A percentile compares a stretch with the other conserved stretches of the same genome.
Conservation (phyloP, 2,797 vertebrate genomes). For the Fistularia tabacaria region DNA sequence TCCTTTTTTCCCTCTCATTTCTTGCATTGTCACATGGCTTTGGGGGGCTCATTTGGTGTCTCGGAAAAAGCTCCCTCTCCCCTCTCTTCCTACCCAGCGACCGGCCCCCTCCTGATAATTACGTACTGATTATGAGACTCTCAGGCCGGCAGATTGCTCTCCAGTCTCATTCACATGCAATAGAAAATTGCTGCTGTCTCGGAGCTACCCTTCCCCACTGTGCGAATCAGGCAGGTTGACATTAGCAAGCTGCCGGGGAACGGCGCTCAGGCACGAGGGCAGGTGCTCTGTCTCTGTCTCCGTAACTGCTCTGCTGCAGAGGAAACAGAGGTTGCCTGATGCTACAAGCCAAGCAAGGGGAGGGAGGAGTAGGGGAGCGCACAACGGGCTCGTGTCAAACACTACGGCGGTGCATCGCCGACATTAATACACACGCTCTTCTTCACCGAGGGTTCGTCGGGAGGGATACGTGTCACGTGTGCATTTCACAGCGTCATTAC, state of each 20-base stretch:
- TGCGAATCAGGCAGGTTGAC: constrained; percentile 69
- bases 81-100: constrained; percentile 43
- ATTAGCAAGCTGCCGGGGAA: constrained; percentile 74
- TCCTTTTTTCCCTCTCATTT: constrained; percentile 6
- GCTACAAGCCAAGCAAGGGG: constrained; percentile 31
- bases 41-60: constrained; percentile 49
- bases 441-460: constrained; percentile 3
- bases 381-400: constrained; percentile 40
- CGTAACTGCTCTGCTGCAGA: constrained; percentile 48
- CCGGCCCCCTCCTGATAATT: constrained; percentile 66
- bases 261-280: constrained; percentile 55
- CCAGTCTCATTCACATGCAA: constrained; percentile 71
- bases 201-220: constrained; percentile 57
- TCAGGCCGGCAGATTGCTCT: constrained; percentile 72
- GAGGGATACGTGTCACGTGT: no score
- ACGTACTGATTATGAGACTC: constrained; percentile 77
- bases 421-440: constrained; percentile 43
- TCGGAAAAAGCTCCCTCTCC: constrained; percentile 29
- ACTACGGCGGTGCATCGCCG: constrained; percentile 41
- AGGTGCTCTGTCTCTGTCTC: constrained; percentile 61
- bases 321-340: constrained; percentile 49
- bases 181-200: constrained; percentile 73
- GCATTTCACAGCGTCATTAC: no score
- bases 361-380: neutral
- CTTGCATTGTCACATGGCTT: constrained; percentile 39